Conservation (phyloP, 2,113 vertebrate genomes). For the Odobenus rosmarus region DNA sequence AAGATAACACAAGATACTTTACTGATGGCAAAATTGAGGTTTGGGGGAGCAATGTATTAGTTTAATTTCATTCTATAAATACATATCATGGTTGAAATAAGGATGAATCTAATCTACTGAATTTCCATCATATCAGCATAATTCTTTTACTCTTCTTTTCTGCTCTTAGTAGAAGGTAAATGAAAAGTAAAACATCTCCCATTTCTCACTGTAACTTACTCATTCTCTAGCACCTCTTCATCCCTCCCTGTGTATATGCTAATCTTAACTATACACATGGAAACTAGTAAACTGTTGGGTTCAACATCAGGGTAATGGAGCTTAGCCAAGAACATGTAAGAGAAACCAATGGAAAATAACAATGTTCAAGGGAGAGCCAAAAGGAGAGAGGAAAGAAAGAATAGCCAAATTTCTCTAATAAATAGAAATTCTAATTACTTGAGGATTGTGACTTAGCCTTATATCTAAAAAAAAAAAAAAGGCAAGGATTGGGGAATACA, state of each 20-base stretch:
- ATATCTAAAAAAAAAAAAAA: not conserved
- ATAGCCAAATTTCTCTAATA: not conserved
- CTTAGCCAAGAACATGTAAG: not conserved
- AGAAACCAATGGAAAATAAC: slow-evolving; percentile 22
- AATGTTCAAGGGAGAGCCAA: not conserved
- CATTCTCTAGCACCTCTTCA: not conserved
- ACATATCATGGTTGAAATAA: not conserved
- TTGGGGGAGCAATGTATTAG: not conserved
- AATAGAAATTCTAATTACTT: not conserved
- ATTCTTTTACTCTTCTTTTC: not conserved
- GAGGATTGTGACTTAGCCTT: not conserved
- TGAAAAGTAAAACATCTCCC: not conserved
- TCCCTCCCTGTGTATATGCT: not conserved
- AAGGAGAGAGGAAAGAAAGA: not conserved
- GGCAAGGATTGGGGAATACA: not conserved
- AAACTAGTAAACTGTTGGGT: slow-evolving; percentile 6
- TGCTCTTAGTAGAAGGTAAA: not conserved
- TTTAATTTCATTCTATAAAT: not conserved
- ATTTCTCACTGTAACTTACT: not conserved
- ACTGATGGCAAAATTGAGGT: slow-evolving; percentile 4
- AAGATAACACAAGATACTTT: not conserved
- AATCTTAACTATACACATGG: not conserved
- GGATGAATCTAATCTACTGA: not conserved
- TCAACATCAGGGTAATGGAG: not conserved
- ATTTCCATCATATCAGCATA: not conserved